phyloP scores from a whole-genome alignment of 23 tunicate genomes.

The Diplosoma virens region DNA sequence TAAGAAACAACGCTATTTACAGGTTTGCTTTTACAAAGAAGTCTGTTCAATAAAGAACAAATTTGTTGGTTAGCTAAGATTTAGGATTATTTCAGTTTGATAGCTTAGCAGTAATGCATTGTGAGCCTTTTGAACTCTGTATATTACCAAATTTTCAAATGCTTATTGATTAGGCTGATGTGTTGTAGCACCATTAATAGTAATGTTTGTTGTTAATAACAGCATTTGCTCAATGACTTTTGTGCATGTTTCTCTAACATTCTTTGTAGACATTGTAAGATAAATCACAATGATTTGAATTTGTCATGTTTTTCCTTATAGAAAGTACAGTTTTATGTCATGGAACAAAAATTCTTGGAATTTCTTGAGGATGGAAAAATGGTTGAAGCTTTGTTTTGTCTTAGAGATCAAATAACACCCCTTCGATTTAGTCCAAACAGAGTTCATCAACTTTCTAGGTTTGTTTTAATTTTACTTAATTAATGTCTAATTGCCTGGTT shows the following conservation, averaged over 20 bases:
- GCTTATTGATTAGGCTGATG: no score
- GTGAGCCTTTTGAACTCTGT: no score
- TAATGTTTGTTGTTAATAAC: neutral
- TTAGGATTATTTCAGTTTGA: no score
- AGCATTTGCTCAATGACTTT: no score
- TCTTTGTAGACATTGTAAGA: no score
- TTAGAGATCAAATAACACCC: slow-evolving; percentile 74
- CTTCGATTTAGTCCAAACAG: slow-evolving; percentile 45
- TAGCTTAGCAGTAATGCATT: no score
- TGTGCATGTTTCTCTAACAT: no score
- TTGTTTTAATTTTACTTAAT: neutral
- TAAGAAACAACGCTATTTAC: slow-evolving; percentile 74
- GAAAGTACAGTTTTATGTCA: slow-evolving; percentile 77
- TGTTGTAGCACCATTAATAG: neutral
- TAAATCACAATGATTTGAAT: neutral
- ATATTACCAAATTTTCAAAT: no score
- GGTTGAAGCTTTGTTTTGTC: slow-evolving; percentile 71
- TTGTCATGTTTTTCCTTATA: slow-evolving; percentile 9
- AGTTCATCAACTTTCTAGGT: slow-evolving; percentile 84
- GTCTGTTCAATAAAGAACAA: neutral
- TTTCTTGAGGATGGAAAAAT: slow-evolving; percentile 77
- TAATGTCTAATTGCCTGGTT: no score
- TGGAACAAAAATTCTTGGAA: slow-evolving; percentile 92
- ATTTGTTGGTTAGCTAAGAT: neutral
- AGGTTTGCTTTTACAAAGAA: slow-evolving; percentile 27